These are phyloP conservation scores for Drosophila stalkeri DNA, from an alignment of 2,888 invertebrate genomes.

Conservation along the genomic window DNA sequence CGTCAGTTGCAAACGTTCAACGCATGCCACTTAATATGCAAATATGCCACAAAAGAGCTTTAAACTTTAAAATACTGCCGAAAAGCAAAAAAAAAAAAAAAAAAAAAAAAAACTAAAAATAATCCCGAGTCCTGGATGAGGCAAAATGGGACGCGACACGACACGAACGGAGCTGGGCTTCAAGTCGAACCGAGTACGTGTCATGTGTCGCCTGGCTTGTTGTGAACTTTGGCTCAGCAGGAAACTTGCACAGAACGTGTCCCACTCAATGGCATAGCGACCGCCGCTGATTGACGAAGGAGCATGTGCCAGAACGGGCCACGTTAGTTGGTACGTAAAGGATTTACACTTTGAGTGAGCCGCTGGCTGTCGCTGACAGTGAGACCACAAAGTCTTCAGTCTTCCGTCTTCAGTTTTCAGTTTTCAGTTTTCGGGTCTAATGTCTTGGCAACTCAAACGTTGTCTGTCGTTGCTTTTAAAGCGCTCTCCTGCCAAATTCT, in stretches of 20 bases:
- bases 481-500: slow-evolving; percentile 30
- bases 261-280: slow-evolving; percentile 68
- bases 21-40: slow-evolving; percentile 80
- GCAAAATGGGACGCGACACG: slow-evolving; percentile 5
- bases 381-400: slow-evolving; percentile 60
- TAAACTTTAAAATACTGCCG: slow-evolving; percentile 75
- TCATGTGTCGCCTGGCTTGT: slow-evolving; percentile 77
- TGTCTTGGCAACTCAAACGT: neutral
- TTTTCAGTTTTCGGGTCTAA: slow-evolving; percentile 25
- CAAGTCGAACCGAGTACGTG: slow-evolving; percentile 71
- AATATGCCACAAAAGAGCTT: slow-evolving; percentile 80
- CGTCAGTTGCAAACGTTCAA: slow-evolving; percentile 51
- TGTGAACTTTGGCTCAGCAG: slow-evolving; percentile 71
- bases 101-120: slow-evolving; percentile 64
- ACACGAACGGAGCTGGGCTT: slow-evolving; percentile 1
- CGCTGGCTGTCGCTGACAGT: slow-evolving; percentile 53
- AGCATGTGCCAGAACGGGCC: slow-evolving; percentile 38
- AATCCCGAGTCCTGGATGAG: slow-evolving; percentile 49
- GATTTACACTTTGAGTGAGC: slow-evolving; percentile 63
- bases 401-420: slow-evolving; percentile 38
- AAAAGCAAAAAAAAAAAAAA: slow-evolving; percentile 16
- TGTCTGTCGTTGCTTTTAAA: slow-evolving; percentile 26
- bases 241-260: slow-evolving; percentile 71
- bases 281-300: slow-evolving; percentile 70
- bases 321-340: slow-evolving; percentile 56